Evolutionary conservation across 2,113 vertebrate species (phyloP).

Genomic region (Sporophila hypoxantha): DNA sequence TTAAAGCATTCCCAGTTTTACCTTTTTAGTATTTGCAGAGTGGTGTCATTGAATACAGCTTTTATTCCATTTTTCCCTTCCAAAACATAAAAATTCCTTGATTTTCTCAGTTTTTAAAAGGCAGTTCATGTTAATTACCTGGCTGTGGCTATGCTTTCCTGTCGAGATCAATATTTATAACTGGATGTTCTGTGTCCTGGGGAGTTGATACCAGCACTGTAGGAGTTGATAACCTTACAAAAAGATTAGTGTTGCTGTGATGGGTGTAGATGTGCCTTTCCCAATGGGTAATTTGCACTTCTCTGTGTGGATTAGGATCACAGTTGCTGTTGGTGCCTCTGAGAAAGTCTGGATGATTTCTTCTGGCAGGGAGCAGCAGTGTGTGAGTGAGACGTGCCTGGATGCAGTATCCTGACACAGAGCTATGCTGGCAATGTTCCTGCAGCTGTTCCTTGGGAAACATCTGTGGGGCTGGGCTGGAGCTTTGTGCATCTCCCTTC

Average conservation of each 20-base stretch:
- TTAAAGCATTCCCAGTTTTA: not conserved
- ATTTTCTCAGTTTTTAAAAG: not conserved
- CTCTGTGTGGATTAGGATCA: not conserved
- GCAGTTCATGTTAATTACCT: not conserved
- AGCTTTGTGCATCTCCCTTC: not conserved
- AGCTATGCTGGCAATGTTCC: constrained; percentile 27
- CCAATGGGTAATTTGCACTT: not conserved
- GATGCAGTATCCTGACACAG: not conserved
- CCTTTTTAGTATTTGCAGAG: not conserved
- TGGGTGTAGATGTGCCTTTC: not conserved
- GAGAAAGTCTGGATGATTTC: not conserved
- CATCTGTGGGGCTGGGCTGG: not conserved
- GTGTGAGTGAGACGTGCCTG: not conserved
- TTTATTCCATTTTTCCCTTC: not conserved
- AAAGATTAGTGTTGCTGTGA: not conserved
- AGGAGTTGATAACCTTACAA: not conserved
- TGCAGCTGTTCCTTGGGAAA: constrained; percentile 47
- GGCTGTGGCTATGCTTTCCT: not conserved
- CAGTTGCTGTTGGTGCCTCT: fast-evolving
- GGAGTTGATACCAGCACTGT: not conserved
- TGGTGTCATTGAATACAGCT: not conserved
- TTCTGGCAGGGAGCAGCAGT: not conserved
- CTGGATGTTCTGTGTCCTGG: not conserved
- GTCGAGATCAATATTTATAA: not conserved
- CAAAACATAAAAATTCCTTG: not conserved